phyloP scores from a whole-genome alignment of 2,888 invertebrate genomes.

The Hedya salicella region DNA sequence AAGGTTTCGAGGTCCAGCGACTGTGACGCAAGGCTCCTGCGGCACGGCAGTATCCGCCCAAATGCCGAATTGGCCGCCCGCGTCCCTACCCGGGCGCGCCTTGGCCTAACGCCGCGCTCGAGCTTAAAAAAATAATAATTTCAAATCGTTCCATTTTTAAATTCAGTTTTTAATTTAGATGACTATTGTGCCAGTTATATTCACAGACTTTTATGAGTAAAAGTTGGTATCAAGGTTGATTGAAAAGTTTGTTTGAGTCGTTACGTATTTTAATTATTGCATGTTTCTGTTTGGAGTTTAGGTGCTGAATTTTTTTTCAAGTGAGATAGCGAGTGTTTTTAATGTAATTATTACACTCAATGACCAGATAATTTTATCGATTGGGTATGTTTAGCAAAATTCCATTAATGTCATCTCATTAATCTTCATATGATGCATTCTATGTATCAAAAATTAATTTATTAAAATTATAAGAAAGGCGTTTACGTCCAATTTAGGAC shows the following conservation, averaged over 20 bases:
- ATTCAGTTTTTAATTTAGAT: constrained; percentile 22
- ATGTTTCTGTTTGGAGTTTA: background rate
- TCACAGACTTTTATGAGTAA: background rate
- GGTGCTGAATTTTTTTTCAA: background rate
- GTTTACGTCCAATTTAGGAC: background rate
- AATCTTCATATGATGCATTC: background rate
- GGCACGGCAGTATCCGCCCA: constrained; percentile 76
- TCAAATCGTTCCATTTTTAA: constrained; percentile 21
- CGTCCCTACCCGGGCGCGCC: constrained; percentile 52
- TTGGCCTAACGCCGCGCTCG: constrained; percentile 49
- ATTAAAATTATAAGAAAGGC: background rate
- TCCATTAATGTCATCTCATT: no score
- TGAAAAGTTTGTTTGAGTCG: constrained; percentile 15
- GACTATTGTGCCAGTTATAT: constrained; percentile 36
- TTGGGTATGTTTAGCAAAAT: constrained; percentile 13
- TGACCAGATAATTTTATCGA: background rate
- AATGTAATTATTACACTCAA: no score
- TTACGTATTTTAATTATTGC: constrained; percentile 4
- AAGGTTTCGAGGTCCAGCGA: constrained; percentile 78
- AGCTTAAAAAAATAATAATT: constrained; percentile 17
- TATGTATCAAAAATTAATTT: background rate
- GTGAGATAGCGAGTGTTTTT: background rate
- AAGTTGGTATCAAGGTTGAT: background rate
- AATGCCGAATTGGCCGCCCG: constrained; percentile 64
- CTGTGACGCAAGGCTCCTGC: constrained; percentile 82